Percentiles rank a stretch among this genome's conserved stretches.
These are phyloP conservation scores for Brachynemurus nebulosus DNA, from an alignment of 2,888 invertebrate genomes.

Conservation along the genomic window DNA sequence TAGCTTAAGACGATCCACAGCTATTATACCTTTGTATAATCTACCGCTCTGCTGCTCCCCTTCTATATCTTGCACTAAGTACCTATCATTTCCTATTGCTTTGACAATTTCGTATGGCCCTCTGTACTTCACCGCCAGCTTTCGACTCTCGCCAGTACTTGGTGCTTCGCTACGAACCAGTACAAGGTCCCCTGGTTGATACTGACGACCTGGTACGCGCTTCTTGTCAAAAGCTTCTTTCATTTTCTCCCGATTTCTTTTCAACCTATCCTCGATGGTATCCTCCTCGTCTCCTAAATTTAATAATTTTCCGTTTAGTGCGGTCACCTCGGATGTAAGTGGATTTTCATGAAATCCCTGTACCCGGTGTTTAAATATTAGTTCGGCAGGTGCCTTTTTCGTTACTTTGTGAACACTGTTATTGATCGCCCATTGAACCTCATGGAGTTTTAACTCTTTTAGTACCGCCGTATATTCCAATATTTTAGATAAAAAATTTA, in stretches of 20 bases:
- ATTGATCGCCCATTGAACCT: conserved; percentile 15
- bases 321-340: neutral
- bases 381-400: conserved; percentile 10
- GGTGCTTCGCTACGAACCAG: conserved; percentile 11
- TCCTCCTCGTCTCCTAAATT: neutral
- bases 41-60: neutral
- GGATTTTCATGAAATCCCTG: neutral
- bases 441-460: conserved; percentile 13
- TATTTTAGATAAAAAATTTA: too few species aligned
- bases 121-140: conserved; percentile 17
- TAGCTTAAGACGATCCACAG: neutral
- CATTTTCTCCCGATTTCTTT: neutral
- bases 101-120: conserved; percentile 15
- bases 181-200: conserved; percentile 9
- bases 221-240: neutral
- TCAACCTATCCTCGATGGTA: neutral
- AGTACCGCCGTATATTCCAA: too few species aligned
- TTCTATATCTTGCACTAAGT: neutral
- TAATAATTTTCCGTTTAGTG: neutral
- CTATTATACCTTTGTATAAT: neutral
- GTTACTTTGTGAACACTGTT: conserved; percentile 16
- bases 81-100: neutral
- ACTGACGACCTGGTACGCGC: neutral
- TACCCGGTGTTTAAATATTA: neutral
- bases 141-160: conserved; percentile 15